These are phyloP conservation scores for Bembecia ichneumoniformis DNA, from an alignment of 2,888 invertebrate species.

Conservation along the genomic window DNA sequence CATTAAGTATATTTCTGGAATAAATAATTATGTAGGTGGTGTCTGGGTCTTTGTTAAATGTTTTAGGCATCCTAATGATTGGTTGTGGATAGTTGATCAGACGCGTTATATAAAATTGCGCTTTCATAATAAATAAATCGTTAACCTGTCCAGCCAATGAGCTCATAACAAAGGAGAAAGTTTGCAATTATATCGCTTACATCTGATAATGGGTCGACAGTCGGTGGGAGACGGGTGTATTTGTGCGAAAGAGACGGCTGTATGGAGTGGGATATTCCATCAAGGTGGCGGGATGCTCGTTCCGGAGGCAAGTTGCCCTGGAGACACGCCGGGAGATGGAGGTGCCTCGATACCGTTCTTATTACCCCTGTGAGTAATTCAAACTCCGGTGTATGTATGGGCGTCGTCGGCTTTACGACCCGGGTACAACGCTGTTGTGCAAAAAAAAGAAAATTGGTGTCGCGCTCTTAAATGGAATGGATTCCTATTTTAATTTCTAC, in stretches of 20 bases:
- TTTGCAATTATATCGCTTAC: constrained; percentile 41
- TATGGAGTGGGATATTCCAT: constrained; percentile 1
- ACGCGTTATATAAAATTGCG: too few relatives aligned
- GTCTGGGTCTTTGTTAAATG: too few relatives aligned
- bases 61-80: too few relatives aligned
- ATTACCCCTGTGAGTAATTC: constrained; percentile 61
- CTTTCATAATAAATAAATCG: background rate
- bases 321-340: constrained; percentile 64
- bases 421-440: too few relatives aligned
- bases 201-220: constrained; percentile 34
- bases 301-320: constrained; percentile 57
- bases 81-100: too few relatives aligned
- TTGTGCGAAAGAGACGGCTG: constrained; percentile 13
- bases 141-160: constrained; percentile 10
- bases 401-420: background rate
- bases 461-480: too few relatives aligned
- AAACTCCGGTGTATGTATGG: background rate
- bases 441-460: too few relatives aligned
- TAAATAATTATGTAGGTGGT: too few relatives aligned
- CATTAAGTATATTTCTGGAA: too few relatives aligned
- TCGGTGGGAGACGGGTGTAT: constrained; percentile 20
- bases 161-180: constrained; percentile 24
- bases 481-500: too few relatives aligned
- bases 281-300: constrained; percentile 19
- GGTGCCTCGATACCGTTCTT: constrained; percentile 66